Conservation (phyloP, 2,888 invertebrate genomes). For the Clepsis dumicolana region DNA sequence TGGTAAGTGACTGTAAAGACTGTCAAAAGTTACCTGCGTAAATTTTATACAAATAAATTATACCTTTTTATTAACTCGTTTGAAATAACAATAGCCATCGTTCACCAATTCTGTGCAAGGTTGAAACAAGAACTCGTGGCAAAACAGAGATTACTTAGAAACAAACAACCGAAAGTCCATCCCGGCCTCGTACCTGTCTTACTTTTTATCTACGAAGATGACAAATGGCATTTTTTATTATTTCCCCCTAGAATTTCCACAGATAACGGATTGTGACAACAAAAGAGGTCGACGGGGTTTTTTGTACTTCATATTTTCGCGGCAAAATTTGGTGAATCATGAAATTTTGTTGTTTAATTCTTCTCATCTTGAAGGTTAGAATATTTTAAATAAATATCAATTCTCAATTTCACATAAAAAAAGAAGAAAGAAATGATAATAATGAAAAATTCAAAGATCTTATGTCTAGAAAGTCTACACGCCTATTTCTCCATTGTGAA, state of each 20-base stretch:
- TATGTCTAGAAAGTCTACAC: background rate
- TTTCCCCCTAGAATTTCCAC: constrained; percentile 10
- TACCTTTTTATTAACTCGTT: too few relatives aligned
- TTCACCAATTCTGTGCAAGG: background rate
- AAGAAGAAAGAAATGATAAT: background rate
- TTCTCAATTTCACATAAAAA: constrained; percentile 14
- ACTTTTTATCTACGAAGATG: constrained; percentile 20
- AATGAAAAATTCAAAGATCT: background rate
- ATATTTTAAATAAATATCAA: constrained; percentile 13
- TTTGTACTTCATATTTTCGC: background rate
- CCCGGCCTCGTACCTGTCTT: background rate
- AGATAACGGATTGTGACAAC: constrained; percentile 20
- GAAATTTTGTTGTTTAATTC: background rate
- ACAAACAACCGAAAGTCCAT: constrained; percentile 1
- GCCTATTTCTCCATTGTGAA: background rate
- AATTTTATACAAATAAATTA: too few relatives aligned
- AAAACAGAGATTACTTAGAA: background rate
- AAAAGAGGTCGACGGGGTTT: constrained; percentile 8
- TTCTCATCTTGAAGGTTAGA: background rate
- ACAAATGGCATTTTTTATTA: constrained; percentile 26
- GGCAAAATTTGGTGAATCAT: background rate
- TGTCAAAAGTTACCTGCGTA: too few relatives aligned
- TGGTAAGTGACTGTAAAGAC: too few relatives aligned
- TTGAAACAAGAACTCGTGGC: background rate
- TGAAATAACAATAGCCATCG: background rate